These are phyloP conservation scores for Drosophila limbata DNA, from an alignment of 2,888 invertebrate genomes.

Conservation along the genomic window DNA sequence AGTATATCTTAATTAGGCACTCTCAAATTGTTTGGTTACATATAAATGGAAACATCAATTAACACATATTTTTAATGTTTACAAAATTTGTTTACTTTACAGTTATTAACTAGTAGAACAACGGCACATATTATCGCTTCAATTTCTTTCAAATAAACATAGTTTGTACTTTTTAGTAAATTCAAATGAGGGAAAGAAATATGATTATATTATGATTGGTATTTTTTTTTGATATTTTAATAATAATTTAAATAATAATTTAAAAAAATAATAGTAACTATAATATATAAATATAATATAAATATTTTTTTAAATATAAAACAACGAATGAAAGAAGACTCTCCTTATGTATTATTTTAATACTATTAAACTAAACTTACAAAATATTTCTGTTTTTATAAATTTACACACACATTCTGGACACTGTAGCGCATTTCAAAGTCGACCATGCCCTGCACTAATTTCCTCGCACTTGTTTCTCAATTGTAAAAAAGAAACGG, in stretches of 20 bases:
- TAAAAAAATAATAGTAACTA: no score
- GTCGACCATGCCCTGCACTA: conserved; percentile 1
- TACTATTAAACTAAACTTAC: no score
- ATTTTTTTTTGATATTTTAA: no score
- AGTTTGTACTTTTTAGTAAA: not conserved
- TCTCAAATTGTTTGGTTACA: not conserved
- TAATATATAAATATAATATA: no score
- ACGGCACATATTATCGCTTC: not conserved
- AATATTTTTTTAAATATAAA: no score
- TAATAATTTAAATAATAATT: no score
- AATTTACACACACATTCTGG: no score
- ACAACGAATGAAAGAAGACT: no score
- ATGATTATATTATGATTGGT: not conserved
- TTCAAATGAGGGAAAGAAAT: not conserved
- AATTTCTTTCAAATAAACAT: conserved; percentile 3
- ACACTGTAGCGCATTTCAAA: not conserved
- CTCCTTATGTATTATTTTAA: no score
- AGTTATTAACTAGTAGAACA: not conserved
- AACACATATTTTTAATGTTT: conserved; percentile 9
- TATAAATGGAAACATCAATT: conserved; percentile 7
- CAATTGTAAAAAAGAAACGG: conserved; percentile 16
- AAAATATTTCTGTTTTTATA: no score
- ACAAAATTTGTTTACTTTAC: not conserved
- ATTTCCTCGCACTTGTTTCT: conserved; percentile 4
- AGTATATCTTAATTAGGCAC: not conserved